Evolutionary conservation across 2,888 invertebrate species (phyloP), one percentile per base, ranked within the genome.

Genomic region (Agrochola litura): DNA sequence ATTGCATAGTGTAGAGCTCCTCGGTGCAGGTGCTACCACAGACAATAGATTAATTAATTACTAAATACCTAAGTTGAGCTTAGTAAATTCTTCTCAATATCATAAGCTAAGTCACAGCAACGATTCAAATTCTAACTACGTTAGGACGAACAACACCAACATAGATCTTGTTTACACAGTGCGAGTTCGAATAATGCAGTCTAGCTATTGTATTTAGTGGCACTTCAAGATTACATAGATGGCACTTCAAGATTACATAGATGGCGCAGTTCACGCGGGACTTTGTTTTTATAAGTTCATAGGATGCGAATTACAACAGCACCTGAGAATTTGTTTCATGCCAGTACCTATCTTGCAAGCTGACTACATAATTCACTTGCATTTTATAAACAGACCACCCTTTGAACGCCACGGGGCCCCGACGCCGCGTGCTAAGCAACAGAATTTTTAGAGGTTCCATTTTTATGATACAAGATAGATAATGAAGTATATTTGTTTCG

Each of bases 71-170:
- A 86, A 61, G 49, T 87, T 87, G 85, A 84, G 85, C 87, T 79
- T 73, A 73, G 37, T 87, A 77, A 81, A 80, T 84, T 86, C 77
- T 75, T 81, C 64, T 61, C 68, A 82, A 79, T 85, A 82, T 86
- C 79, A 72, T 73, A 81, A 81, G 66, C 86, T 84, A 81, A 81
- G 71, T 81, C 81, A 87, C 87, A 78, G 81, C 86, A 82, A 77
- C 82, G 54, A 84, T 87, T 81, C 61, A 84, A 81, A 73, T 78
- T 73, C 71, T 79, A 84, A 72, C 87, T 87, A 87, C 76, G 56
- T 79, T 60, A 81, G 86, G 88, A 87, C 87, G 87, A 81, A 87
- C 89, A 83, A 88, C 87, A 87, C 76, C 70, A 60, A 88, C 65
- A 75, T 60, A 71, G 60, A 46, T 41, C 68, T 78, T 22, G 49